Percentiles rank a stretch among this genome's conserved stretches.
phyloP scores from a whole-genome alignment of 2,797 vertebrate species.

The Sebastes kiyomatsui region DNA sequence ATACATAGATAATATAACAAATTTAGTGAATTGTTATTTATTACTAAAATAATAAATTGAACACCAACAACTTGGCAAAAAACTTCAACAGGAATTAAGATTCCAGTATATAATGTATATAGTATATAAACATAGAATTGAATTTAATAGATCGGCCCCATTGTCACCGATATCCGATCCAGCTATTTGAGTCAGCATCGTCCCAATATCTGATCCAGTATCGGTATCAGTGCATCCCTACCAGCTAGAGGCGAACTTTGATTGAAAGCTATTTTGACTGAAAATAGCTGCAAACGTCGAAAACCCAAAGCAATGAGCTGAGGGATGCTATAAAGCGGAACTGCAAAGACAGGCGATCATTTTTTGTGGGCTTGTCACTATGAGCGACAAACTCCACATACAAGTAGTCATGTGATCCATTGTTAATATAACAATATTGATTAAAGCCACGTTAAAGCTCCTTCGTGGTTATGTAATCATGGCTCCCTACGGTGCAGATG shows the following conservation, averaged over 20 bases:
- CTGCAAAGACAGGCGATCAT: not conserved
- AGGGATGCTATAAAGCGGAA: not conserved
- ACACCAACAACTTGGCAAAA: too few species aligned
- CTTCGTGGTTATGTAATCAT: not conserved
- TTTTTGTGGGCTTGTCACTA: not conserved
- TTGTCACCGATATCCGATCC: too few species aligned
- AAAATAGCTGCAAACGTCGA: not conserved
- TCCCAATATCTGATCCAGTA: too few species aligned
- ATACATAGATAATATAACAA: fast-evolving
- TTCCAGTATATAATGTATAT: too few species aligned
- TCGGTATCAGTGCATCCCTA: too few species aligned
- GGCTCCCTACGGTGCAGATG: not conserved
- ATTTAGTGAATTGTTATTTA: too few species aligned
- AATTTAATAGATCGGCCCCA: too few species aligned
- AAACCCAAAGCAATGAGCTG: not conserved
- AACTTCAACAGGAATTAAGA: too few species aligned
- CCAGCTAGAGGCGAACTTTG: not conserved
- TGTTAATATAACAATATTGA: not conserved
- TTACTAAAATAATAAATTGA: too few species aligned
- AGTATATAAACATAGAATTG: too few species aligned
- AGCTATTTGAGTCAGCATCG: too few species aligned
- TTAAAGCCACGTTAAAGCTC: not conserved
- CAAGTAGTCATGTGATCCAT: not conserved
- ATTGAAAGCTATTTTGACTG: not conserved
- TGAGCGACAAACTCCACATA: not conserved